Percentiles rank a stretch among this genome's conserved stretches.
phyloP scores from a whole-genome alignment of 2,113 vertebrate species.

The Sinocyclocheilus anophthalmus region DNA sequence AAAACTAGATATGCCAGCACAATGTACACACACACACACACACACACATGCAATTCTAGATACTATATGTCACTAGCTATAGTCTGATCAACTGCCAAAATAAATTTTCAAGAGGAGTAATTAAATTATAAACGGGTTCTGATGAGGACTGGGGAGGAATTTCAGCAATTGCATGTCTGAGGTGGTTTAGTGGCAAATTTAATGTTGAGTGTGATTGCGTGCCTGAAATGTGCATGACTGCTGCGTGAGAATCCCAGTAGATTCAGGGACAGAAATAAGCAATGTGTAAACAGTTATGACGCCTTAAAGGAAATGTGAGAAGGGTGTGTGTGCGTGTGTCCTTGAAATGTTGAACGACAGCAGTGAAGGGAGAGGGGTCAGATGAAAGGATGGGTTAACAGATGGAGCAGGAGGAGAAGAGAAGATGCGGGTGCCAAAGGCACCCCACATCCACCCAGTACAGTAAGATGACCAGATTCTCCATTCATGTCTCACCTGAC shows the following conservation, averaged over 20 bases:
- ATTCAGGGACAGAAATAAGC: slow-evolving; percentile 35
- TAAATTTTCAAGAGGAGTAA: background rate
- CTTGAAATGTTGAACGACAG: slow-evolving; percentile 7
- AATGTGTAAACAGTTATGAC: slow-evolving; percentile 23
- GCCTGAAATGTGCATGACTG: background rate
- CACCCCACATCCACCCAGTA: background rate
- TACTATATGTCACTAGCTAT: background rate
- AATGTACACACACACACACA: background rate
- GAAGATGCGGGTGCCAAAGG: slow-evolving; percentile 7
- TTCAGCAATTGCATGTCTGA: background rate
- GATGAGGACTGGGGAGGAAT: background rate
- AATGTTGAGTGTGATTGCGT: background rate
- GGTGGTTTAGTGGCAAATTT: background rate
- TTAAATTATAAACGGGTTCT: background rate
- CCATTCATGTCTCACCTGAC: background rate
- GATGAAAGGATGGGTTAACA: slow-evolving; percentile 30
- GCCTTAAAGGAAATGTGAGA: slow-evolving; percentile 49
- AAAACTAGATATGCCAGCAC: no score
- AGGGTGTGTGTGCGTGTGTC: background rate
- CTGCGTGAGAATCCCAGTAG: slow-evolving; percentile 21
- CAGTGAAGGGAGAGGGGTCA: slow-evolving; percentile 22
- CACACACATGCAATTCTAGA: background rate
- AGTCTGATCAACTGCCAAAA: background rate
- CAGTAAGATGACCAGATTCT: background rate
- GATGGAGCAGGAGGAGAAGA: slow-evolving; percentile 20